These are phyloP conservation scores for Chaitophorus viminalis DNA, from an alignment of 2,888 invertebrate genomes.

Conservation along the genomic window DNA sequence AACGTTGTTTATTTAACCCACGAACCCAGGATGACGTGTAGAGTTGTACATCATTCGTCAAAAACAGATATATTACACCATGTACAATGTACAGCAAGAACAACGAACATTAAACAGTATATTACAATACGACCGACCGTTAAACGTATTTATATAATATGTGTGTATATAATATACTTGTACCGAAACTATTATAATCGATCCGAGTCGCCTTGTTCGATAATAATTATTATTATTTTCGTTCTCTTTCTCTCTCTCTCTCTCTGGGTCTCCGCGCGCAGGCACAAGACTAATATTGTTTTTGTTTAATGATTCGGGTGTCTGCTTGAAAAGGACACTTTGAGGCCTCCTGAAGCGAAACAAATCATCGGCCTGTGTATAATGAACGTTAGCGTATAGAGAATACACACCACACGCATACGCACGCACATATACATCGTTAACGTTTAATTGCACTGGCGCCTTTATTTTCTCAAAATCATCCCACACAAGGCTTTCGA, in stretches of 20 bases:
- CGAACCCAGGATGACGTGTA: neutral
- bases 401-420: neutral
- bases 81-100: neutral
- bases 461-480: conserved; percentile 55
- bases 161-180: too few species aligned
- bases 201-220: neutral
- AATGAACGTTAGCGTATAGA: conserved; percentile 4
- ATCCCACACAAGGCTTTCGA: conserved; percentile 41
- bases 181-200: neutral
- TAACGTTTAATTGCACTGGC: conserved; percentile 58
- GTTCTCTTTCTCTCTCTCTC: neutral
- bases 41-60: conserved; percentile 5
- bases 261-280: neutral
- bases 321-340: conserved; percentile 50
- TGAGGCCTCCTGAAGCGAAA: conserved; percentile 60
- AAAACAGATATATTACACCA: neutral
- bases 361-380: conserved; percentile 52
- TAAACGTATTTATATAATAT: neutral
- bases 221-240: conserved; percentile 28
- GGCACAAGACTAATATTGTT: conserved; percentile 54
- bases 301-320: conserved; percentile 55
- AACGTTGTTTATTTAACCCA: neutral
- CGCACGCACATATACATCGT: neutral
- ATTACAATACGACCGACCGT: neutral
- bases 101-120: neutral